A percentile compares a stretch with the other conserved stretches of the same genome.
Conservation (phyloP, 1,140 invertebrate species). For the Rhopalosiphum maidis region DNA sequence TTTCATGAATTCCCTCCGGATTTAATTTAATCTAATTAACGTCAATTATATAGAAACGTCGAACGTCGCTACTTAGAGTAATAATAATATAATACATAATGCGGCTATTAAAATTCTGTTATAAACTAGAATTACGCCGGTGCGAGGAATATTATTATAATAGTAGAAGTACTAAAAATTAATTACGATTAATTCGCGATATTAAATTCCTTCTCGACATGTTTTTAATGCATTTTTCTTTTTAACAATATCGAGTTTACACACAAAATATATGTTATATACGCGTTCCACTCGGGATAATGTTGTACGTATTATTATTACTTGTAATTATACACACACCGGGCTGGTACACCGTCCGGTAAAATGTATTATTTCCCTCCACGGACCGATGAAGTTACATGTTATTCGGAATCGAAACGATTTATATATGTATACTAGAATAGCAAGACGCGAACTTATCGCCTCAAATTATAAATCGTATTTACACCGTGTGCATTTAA, state of each 20-base stretch:
- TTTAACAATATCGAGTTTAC: neutral
- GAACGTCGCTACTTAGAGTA: neutral
- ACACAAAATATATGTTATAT: neutral
- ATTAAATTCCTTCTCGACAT: neutral
- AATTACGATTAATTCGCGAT: constrained; percentile 15
- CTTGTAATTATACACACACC: constrained; percentile 1
- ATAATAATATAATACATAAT: neutral
- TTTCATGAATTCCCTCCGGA: neutral
- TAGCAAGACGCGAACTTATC: neutral
- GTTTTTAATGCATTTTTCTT: neutral
- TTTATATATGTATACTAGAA: neutral
- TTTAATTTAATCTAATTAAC: constrained; percentile 19
- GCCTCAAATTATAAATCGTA: neutral
- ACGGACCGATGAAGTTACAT: neutral
- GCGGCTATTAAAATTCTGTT: neutral
- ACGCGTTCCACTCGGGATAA: neutral
- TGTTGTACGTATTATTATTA: neutral
- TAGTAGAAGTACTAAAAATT: neutral
- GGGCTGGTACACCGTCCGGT: neutral
- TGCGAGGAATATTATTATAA: neutral
- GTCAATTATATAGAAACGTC: constrained; percentile 6
- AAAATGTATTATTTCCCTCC: neutral
- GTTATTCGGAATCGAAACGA: neutral
- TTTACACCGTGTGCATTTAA: neutral
- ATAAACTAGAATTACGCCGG: neutral